Conservation (phyloP, 2,113 vertebrate genomes). For the Aythya baeri region DNA sequence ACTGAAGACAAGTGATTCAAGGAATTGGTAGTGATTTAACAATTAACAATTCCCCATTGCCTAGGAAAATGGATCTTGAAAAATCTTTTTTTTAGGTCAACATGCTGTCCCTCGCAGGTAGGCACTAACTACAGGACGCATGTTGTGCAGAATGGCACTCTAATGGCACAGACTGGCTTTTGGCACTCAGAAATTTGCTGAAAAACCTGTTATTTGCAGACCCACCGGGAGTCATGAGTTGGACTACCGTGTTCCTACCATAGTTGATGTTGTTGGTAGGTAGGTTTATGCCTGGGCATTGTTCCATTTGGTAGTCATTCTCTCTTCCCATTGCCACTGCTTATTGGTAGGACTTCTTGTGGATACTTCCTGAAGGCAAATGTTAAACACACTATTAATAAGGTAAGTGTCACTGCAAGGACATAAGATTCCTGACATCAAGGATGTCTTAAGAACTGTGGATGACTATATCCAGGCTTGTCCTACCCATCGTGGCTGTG, state of each 20-base stretch:
- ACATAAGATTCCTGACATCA: neutral
- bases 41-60: neutral
- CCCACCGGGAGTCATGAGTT: neutral
- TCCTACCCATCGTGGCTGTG: rapidly evolving
- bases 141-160: rapidly evolving
- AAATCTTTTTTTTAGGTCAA: neutral
- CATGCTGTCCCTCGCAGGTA: rapidly evolving
- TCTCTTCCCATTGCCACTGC: neutral
- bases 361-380: neutral
- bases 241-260: rapidly evolving
- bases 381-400: neutral
- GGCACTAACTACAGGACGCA: rapidly evolving
- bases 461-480: neutral
- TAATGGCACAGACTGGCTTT: neutral
- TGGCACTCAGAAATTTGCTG: neutral
- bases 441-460: neutral
- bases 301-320: neutral
- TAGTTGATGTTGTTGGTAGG: neutral
- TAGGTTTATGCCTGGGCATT: neutral
- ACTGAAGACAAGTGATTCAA: neutral
- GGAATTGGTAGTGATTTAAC: neutral
- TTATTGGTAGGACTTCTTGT: neutral
- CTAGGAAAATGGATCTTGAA: neutral
- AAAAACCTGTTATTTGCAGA: neutral
- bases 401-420: neutral